Conservation (phyloP, 2,888 invertebrate genomes). For the Dryomyza anilis region DNA sequence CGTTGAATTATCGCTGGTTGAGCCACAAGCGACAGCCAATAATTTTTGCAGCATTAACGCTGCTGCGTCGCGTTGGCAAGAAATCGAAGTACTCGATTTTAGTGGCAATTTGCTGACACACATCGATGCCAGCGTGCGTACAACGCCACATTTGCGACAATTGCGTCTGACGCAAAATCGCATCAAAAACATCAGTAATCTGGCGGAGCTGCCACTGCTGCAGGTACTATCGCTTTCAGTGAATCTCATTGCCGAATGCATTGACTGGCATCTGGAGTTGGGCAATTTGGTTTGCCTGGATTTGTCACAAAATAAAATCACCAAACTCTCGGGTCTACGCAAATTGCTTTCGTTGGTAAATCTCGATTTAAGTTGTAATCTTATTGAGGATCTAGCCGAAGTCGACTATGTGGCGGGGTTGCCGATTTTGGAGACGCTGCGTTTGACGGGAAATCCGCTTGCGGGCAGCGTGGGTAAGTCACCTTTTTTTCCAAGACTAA, state of each 20-base stretch:
- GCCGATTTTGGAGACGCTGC: constrained; percentile 86
- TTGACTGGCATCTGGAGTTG: constrained; percentile 81
- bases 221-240: constrained; percentile 78
- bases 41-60: neutral
- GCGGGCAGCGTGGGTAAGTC: constrained; percentile 65
- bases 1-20: neutral
- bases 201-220: constrained; percentile 79
- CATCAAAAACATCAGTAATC: constrained; percentile 73
- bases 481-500: constrained; percentile 52
- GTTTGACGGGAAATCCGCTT: constrained; percentile 87
- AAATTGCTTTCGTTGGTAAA: constrained; percentile 85
- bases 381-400: constrained; percentile 79
- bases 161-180: constrained; percentile 80
- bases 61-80: constrained; percentile 64
- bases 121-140: constrained; percentile 81
- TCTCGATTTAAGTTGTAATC: constrained; percentile 86
- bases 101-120: constrained; percentile 77
- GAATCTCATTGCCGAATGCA: constrained; percentile 75
- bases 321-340: constrained; percentile 72
- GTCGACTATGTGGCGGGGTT: constrained; percentile 79
- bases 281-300: constrained; percentile 88
- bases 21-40: neutral
- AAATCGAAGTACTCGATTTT: constrained; percentile 74
- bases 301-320: constrained; percentile 83
- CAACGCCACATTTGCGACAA: constrained; percentile 74